Conservation (phyloP, 2,888 invertebrate genomes). For the Tetragonula carbonaria region DNA sequence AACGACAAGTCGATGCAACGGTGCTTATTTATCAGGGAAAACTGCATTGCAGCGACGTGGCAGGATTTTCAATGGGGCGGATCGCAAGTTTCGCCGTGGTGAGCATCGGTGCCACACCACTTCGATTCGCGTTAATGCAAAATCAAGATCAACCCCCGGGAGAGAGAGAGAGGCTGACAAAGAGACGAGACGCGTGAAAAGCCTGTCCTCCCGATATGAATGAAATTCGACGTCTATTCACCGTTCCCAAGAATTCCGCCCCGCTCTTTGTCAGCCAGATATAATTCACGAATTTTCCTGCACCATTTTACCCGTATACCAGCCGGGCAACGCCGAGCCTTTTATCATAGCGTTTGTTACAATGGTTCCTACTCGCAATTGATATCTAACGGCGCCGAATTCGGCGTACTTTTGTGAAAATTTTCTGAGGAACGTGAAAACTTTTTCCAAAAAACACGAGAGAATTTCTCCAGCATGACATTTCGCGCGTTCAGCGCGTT, state of each 20-base stretch:
- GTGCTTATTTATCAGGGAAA: conserved; percentile 24
- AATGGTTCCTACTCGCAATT: conserved; percentile 2
- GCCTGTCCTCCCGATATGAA: conserved; percentile 28
- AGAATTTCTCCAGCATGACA: too few relatives aligned
- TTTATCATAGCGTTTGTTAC: conserved; percentile 2
- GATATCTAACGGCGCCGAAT: background rate
- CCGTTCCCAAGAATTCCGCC: background rate
- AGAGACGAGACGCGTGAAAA: conserved; percentile 36
- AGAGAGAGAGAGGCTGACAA: background rate
- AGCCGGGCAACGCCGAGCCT: background rate
- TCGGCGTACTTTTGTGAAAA: too few relatives aligned
- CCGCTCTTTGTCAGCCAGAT: conserved; percentile 23
- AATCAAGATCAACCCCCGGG: conserved; percentile 41
- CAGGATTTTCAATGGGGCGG: conserved; percentile 5
- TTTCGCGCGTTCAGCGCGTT: too few relatives aligned
- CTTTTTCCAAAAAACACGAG: background rate
- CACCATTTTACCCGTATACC: conserved; percentile 2
- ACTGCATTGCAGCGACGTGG: conserved; percentile 2
- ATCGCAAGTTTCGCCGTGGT: conserved; percentile 15
- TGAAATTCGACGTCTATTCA: conserved; percentile 55
- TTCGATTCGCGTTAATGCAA: conserved; percentile 38
- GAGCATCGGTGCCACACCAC: conserved; percentile 6
- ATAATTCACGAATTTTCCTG: conserved; percentile 47
- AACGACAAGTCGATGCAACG: conserved; percentile 14
- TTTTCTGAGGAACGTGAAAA: background rate